Evolutionary conservation across 2,113 vertebrate genomes (phyloP), one percentile per base, ranked within the genome.

Genomic region (Podiceps cristatus): DNA sequence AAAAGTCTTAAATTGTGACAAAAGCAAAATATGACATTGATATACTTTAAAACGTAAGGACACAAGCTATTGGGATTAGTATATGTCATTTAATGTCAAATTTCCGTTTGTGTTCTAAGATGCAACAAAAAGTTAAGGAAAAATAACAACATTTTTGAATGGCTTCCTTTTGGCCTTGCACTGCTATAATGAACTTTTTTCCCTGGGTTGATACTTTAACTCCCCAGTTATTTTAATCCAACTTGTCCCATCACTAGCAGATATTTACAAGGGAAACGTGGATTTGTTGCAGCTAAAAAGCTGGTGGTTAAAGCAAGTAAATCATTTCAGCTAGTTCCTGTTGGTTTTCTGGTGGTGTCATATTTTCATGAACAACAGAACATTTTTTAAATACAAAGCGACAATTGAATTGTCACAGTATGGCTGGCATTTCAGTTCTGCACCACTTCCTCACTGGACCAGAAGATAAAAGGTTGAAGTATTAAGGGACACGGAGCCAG

Each of bases 381-480:
- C 37, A 29, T 87, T 93, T 96, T 92, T 80, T 35, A 96, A 96
- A 88, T 40, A 87, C 92, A 94, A 95, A 96, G 24, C 45, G 93
- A 89, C 71, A 90, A 95, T 83, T 93, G 64, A 94, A 92, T 79
- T 90, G 73, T 74, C 71, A 88, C 60, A 66, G 18, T 94, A 94
- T 79, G 50, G 71, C 78, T 77, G 84, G 45, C 66, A 80, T 91
- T 94, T 96, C 89, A 68, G 88, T 71, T 86, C 93, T 75, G 69
- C 64, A 83, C 71, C 55, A 74, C 52, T 95, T 97, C 94, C 49
- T 75, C 62, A 64, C 42, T 92, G 64, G 59, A 89, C 88, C 47
- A 96, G 67, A 95, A 76, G 66, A 73, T 92, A 90, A 96, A 95
- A 93, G 33, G 56, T 62, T 88, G 85, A 93, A 96, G 87, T 96